These are phyloP conservation scores for Microvelia longipes DNA, from an alignment of 1,140 invertebrate genomes.

Conservation along the genomic window DNA sequence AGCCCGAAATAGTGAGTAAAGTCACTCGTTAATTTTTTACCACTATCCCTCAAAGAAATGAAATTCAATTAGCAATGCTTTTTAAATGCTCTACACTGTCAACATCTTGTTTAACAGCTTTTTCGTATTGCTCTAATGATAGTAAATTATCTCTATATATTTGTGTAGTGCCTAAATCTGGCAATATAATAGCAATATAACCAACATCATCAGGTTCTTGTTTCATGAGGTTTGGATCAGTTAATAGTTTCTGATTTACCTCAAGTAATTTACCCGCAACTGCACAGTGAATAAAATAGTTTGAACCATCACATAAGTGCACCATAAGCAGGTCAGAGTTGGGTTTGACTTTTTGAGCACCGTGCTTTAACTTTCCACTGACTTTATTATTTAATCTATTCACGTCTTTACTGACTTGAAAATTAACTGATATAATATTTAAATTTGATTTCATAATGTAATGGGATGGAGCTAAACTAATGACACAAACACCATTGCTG, in stretches of 20 bases:
- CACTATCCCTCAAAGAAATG: too few species aligned
- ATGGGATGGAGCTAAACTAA: not conserved
- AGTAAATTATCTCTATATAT: not conserved
- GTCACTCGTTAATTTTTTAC: too few species aligned
- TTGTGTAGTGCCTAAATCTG: not conserved
- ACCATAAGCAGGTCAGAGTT: not conserved
- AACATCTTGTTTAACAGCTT: too few species aligned
- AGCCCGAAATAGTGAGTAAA: too few species aligned
- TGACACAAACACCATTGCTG: not conserved
- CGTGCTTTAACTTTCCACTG: not conserved
- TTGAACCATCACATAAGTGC: not conserved
- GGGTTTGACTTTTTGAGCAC: conserved; percentile 1
- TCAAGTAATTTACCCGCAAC: not conserved
- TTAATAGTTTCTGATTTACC: not conserved
- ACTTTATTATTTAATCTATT: not conserved
- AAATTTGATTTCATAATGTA: not conserved
- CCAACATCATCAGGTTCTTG: not conserved
- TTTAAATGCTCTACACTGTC: too few species aligned
- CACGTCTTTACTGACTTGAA: not conserved
- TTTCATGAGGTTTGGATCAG: not conserved
- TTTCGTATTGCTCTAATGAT: not conserved
- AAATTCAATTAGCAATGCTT: too few species aligned
- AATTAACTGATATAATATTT: not conserved
- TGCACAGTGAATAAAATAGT: not conserved
- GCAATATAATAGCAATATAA: not conserved